These are phyloP conservation scores for Melanerpes formicivorus DNA, from an alignment of 2,113 vertebrate species.

Conservation along the genomic window DNA sequence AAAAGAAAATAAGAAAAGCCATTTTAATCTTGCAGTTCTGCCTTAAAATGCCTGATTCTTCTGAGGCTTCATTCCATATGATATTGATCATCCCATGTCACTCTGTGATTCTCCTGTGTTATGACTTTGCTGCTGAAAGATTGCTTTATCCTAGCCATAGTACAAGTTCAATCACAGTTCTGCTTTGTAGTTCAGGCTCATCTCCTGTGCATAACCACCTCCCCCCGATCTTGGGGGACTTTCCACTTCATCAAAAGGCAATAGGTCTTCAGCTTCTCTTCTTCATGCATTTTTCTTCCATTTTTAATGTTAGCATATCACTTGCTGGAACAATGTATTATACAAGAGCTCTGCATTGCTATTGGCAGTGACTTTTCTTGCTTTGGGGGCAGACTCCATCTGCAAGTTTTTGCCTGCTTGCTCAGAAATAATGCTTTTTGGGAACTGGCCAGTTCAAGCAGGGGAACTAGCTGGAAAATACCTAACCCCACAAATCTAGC, in stretches of 20 bases:
- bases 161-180: neutral
- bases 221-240: neutral
- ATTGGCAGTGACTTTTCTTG: neutral
- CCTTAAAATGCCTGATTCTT: slow-evolving; percentile 1
- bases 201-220: neutral
- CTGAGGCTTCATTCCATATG: neutral
- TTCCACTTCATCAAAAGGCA: slow-evolving; percentile 26
- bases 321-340: slow-evolving; percentile 7
- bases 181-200: slow-evolving; percentile 13
- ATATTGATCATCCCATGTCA: slow-evolving; percentile 8
- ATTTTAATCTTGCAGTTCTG: slow-evolving; percentile 3
- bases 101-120: neutral
- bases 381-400: neutral
- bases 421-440: neutral
- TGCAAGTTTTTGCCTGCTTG: slow-evolving; percentile 15
- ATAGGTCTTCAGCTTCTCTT: slow-evolving; percentile 23
- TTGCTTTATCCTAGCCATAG: neutral
- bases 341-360: neutral
- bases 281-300: slow-evolving; percentile 9
- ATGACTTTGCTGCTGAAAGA: neutral
- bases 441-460: neutral
- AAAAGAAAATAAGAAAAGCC: neutral
- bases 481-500: neutral
- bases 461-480: neutral
- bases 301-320: slow-evolving; percentile 29